Evolutionary conservation across 2,888 invertebrate species (phyloP).

Genomic region (Agriotes lineatus): DNA sequence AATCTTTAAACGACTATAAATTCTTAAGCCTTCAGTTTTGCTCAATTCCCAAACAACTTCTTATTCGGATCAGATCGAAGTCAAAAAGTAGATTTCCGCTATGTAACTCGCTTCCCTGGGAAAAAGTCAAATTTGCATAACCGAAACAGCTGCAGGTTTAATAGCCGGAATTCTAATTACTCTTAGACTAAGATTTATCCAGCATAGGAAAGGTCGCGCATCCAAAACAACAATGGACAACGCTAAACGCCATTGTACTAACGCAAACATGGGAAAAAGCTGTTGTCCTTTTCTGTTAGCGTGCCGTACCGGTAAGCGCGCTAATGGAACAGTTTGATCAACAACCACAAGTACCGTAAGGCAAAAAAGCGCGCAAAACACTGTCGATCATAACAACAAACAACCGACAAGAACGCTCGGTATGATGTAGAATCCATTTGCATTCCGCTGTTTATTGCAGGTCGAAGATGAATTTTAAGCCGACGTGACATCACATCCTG

Average conservation of each 20-base stretch:
- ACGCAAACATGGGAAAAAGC: background rate
- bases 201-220: background rate
- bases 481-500: constrained; percentile 37
- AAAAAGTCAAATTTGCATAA: background rate
- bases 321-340: background rate
- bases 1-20: no score
- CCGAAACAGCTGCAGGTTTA: background rate
- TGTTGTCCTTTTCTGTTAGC: no score
- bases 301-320: background rate
- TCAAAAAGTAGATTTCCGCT: no score
- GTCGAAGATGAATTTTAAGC: constrained; percentile 38
- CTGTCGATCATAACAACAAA: background rate
- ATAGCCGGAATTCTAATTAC: background rate
- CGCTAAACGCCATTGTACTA: background rate
- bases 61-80: no score
- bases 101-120: background rate
- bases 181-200: background rate
- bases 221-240: background rate
- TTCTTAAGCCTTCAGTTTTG: no score
- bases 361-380: no score
- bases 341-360: background rate
- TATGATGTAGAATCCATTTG: background rate
- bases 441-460: constrained; percentile 26
- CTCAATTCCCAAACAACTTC: no score
- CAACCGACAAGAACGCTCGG: background rate